phyloP scores from a whole-genome alignment of 2,888 invertebrate species.

The Ptychoptera contaminata region DNA sequence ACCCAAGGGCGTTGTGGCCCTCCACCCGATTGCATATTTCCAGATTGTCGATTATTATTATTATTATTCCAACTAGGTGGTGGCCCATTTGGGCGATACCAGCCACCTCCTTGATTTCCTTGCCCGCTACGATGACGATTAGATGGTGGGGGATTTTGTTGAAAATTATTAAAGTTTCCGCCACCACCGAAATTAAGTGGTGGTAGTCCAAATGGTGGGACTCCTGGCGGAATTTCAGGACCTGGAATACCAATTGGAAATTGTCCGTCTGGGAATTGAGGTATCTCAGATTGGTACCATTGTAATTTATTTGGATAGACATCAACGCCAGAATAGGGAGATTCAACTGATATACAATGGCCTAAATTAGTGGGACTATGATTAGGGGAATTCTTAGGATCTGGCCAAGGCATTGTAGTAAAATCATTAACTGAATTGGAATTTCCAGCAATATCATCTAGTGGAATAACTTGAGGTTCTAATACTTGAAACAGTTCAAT shows the following conservation, averaged over 20 bases:
- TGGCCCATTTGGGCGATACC: slow-evolving; percentile 17
- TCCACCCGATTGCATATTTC: slow-evolving; percentile 8
- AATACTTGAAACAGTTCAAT: slow-evolving; percentile 57
- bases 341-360: slow-evolving; percentile 18
- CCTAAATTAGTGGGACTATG: slow-evolving; percentile 14
- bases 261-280: too few species aligned
- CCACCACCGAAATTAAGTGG: slow-evolving; percentile 20
- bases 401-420: slow-evolving; percentile 66
- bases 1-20: slow-evolving; percentile 11
- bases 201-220: slow-evolving; percentile 7
- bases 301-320: too few species aligned
- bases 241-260: slow-evolving; percentile 24
- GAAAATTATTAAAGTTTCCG: slow-evolving; percentile 29
- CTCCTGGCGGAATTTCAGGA: slow-evolving; percentile 29
- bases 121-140: slow-evolving; percentile 11
- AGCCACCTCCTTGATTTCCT: slow-evolving; percentile 25
- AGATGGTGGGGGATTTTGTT: slow-evolving; percentile 11
- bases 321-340: slow-evolving; percentile 15
- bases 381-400: slow-evolving; percentile 55
- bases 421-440: slow-evolving; percentile 68
- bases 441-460: slow-evolving; percentile 75
- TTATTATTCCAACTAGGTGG: slow-evolving; percentile 14
- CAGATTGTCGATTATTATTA: slow-evolving; percentile 22
- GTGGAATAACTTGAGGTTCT: slow-evolving; percentile 70
- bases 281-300: too few species aligned